Evolutionary conservation across 2,888 invertebrate species (phyloP).

Genomic region (Standfussiana lucernea): DNA sequence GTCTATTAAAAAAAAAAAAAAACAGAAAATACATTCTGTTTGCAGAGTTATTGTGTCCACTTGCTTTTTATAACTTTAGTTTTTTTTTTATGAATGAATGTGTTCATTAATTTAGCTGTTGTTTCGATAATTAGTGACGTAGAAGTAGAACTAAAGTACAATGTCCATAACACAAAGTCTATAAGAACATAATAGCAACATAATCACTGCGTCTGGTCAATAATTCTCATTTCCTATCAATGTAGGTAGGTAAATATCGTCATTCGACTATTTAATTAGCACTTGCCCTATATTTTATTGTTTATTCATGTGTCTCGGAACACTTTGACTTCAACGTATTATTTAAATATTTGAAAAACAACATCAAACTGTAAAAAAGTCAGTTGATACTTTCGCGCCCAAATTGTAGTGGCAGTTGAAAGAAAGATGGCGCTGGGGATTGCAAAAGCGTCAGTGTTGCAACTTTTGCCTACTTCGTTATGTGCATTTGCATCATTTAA

Average conservation of each 20-base stretch:
- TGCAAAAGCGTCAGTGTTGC: conserved; percentile 24
- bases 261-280: conserved; percentile 64
- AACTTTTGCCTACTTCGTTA: conserved; percentile 27
- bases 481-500: conserved; percentile 40
- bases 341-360: conserved; percentile 2
- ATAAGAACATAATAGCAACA: conserved; percentile 34
- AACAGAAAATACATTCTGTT: background rate
- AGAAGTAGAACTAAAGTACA: conserved; percentile 12
- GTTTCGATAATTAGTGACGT: background rate
- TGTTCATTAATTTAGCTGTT: background rate
- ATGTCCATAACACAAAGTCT: conserved; percentile 35
- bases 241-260: conserved; percentile 58
- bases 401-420: conserved; percentile 37
- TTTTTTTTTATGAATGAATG: background rate
- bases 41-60: background rate
- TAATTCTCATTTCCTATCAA: conserved; percentile 63
- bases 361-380: conserved; percentile 5
- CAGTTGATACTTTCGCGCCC: conserved; percentile 22
- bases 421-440: conserved; percentile 58
- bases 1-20: background rate
- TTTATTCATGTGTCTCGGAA: conserved; percentile 55
- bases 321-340: conserved; percentile 19
- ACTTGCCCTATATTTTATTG: conserved; percentile 62
- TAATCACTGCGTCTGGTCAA: conserved; percentile 40
- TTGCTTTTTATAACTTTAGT: background rate